These are phyloP conservation scores for Calliopum simillimum DNA, from an alignment of 2,888 invertebrate species.

Conservation along the genomic window DNA sequence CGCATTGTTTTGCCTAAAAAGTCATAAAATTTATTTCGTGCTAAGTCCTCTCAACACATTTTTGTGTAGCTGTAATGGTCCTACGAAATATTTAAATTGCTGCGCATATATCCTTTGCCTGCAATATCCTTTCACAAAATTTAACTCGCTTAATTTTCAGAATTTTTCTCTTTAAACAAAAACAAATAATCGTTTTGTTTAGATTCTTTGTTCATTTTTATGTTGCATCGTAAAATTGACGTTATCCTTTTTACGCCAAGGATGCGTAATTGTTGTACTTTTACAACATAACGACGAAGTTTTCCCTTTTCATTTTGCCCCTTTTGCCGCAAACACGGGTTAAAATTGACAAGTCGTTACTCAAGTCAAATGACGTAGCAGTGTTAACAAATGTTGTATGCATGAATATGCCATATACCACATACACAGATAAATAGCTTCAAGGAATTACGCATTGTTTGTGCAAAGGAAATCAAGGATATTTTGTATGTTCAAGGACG, in stretches of 20 bases:
- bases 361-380: background rate
- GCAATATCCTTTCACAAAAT: too few relatives aligned
- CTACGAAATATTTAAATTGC: too few relatives aligned
- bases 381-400: background rate
- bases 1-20: too few relatives aligned
- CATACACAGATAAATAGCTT: too few relatives aligned
- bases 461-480: constrained; percentile 6
- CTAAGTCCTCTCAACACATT: too few relatives aligned
- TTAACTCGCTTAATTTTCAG: too few relatives aligned
- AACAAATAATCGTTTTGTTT: constrained; percentile 9
- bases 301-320: constrained; percentile 10
- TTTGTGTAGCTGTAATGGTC: too few relatives aligned
- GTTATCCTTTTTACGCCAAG: constrained; percentile 4
- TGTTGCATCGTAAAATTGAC: constrained; percentile 11
- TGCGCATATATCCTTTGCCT: too few relatives aligned
- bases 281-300: background rate
- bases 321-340: background rate
- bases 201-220: background rate
- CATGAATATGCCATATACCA: too few relatives aligned
- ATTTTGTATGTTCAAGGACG: background rate
- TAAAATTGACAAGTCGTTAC: background rate
- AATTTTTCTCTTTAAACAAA: background rate
- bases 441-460: constrained; percentile 8
- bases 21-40: too few relatives aligned
- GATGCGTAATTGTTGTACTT: constrained; percentile 3